Conservation (phyloP, 2,888 invertebrate species). For the Thereva nobilitata region DNA sequence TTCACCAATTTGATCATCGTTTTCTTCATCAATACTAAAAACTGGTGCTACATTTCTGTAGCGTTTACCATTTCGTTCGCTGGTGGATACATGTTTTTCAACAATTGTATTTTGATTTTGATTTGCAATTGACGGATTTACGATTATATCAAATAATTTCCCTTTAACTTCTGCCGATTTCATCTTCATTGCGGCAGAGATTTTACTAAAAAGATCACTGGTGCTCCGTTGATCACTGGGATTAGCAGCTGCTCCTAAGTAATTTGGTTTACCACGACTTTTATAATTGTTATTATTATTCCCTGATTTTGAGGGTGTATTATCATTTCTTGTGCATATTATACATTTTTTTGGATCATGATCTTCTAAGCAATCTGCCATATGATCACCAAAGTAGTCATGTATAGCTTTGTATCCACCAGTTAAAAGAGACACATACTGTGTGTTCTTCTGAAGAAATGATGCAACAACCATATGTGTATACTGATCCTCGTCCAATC, state of each 20-base stretch:
- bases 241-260: slow-evolving; percentile 37
- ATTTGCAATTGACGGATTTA: slow-evolving; percentile 73
- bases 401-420: slow-evolving; percentile 89
- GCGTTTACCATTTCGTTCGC: slow-evolving; percentile 81
- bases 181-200: slow-evolving; percentile 84
- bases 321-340: slow-evolving; percentile 69
- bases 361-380: slow-evolving; percentile 80
- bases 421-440: slow-evolving; percentile 88
- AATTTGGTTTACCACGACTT: slow-evolving; percentile 18
- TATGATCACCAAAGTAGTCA: slow-evolving; percentile 80
- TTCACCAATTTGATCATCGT: slow-evolving; percentile 61
- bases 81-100: slow-evolving; percentile 83
- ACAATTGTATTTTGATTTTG: slow-evolving; percentile 47
- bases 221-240: slow-evolving; percentile 50
- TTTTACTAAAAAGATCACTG: slow-evolving; percentile 78
- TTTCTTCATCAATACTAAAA: slow-evolving; percentile 92
- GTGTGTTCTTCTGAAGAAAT: slow-evolving; percentile 90
- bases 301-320: slow-evolving; percentile 14
- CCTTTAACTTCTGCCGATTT: slow-evolving; percentile 92
- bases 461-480: slow-evolving; percentile 98
- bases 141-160: slow-evolving; percentile 90
- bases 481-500: slow-evolving; percentile 91
- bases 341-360: slow-evolving; percentile 81
- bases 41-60: slow-evolving; percentile 79
- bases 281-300: slow-evolving; percentile 13